These are phyloP conservation scores for Pogonognathellus flavescens DNA, from an alignment of 1,140 invertebrate species.

Conservation along the genomic window DNA sequence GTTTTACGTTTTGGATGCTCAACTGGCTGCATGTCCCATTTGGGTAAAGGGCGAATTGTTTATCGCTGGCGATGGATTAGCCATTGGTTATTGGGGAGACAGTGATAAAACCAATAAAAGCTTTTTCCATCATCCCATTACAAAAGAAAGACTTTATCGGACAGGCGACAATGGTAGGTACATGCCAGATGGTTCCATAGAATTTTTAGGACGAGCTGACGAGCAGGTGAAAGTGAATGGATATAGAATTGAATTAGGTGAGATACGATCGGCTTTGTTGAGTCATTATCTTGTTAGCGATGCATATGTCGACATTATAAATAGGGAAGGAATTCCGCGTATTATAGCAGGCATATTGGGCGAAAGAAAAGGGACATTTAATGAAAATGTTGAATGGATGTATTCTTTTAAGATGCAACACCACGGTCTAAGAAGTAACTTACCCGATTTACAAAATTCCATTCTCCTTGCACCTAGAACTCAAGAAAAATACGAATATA, in stretches of 20 bases:
- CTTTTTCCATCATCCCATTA: constrained; percentile 5
- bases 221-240: constrained; percentile 55
- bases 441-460: too few species aligned
- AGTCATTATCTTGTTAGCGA: too few species aligned
- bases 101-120: constrained; percentile 1
- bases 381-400: too few species aligned
- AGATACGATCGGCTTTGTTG: constrained; percentile 37
- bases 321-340: too few species aligned
- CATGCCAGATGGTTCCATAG: constrained; percentile 13
- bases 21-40: background rate
- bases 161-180: constrained; percentile 45
- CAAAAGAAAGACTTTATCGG: constrained; percentile 24
- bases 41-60: constrained; percentile 37
- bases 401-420: too few species aligned
- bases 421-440: too few species aligned
- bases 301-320: too few species aligned
- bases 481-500: too few species aligned
- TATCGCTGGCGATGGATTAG: constrained; percentile 30
- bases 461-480: too few species aligned
- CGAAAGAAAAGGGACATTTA: too few species aligned
- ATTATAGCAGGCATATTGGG: too few species aligned
- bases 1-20: background rate
- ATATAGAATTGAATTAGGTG: constrained; percentile 48
- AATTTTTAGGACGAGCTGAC: constrained; percentile 43
- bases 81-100: constrained; percentile 25